These are phyloP conservation scores for Patagioenas fasciata DNA, from an alignment of 2,113 vertebrate species.

Conservation along the genomic window DNA sequence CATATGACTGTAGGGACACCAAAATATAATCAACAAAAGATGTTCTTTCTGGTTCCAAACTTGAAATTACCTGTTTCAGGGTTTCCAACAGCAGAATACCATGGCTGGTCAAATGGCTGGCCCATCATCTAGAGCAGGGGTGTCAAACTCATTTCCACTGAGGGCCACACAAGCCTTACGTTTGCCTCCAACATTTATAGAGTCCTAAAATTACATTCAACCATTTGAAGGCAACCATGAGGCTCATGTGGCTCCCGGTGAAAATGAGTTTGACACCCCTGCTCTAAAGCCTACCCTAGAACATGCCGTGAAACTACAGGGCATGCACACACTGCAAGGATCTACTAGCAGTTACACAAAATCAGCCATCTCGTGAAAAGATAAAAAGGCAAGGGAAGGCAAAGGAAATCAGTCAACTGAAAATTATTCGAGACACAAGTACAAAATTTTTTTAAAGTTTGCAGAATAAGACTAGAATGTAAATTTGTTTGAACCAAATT, in stretches of 20 bases:
- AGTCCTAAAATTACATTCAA: no score
- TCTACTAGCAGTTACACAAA: background rate
- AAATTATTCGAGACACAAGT: background rate
- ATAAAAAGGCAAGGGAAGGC: background rate
- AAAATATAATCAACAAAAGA: background rate
- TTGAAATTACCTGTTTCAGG: background rate
- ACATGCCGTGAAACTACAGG: background rate
- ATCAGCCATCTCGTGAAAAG: background rate
- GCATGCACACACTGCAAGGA: background rate
- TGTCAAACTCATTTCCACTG: no score
- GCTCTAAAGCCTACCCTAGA: background rate
- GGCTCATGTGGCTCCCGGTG: no score
- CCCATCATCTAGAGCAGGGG: background rate
- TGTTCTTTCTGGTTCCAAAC: background rate
- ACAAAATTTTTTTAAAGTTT: background rate
- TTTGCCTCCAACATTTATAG: no score
- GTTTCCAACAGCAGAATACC: background rate
- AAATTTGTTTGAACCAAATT: background rate
- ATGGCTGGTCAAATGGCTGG: background rate
- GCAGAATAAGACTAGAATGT: background rate
- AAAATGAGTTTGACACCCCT: no score
- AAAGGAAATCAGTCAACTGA: background rate
- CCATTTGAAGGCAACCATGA: no score
- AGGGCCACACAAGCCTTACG: no score
- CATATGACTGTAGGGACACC: background rate